These are phyloP conservation scores for Acanthosepion esculentum DNA, from an alignment of 2,888 invertebrate species.

Conservation along the genomic window DNA sequence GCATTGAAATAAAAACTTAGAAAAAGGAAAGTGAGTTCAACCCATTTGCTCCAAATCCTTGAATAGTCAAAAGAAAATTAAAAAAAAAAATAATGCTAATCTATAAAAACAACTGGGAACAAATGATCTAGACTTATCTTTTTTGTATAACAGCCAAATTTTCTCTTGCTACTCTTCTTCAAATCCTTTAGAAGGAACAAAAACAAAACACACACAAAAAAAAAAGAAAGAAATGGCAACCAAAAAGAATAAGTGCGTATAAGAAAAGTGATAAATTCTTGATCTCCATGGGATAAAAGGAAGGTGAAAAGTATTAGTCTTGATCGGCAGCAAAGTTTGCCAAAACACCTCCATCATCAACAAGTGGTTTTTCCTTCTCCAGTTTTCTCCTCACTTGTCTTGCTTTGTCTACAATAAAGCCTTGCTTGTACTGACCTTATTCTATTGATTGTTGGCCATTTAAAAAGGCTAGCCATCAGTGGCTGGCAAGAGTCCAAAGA, in stretches of 20 bases:
- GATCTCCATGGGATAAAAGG: constrained; percentile 33
- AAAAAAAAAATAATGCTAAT: neutral
- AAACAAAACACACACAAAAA: neutral
- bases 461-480: neutral
- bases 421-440: neutral
- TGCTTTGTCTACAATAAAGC: constrained; percentile 33
- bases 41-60: neutral
- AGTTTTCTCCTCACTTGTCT: neutral
- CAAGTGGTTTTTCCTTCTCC: neutral
- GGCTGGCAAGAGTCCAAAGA: neutral
- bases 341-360: constrained; percentile 33
- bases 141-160: constrained; percentile 9
- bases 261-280: constrained; percentile 33
- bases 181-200: neutral
- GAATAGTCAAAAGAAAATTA: neutral
- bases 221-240: neutral
- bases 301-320: constrained; percentile 33
- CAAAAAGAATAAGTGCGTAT: neutral
- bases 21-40: neutral
- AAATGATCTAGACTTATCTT: constrained; percentile 33
- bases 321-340: neutral
- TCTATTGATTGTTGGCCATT: constrained; percentile 3
- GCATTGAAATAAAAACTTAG: constrained; percentile 16
- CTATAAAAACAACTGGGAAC: constrained; percentile 9
- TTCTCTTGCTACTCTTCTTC: neutral